Base-by-base conservation (phyloP, 1,140 invertebrate genomes). In the Brachystomella parvula region DNA sequence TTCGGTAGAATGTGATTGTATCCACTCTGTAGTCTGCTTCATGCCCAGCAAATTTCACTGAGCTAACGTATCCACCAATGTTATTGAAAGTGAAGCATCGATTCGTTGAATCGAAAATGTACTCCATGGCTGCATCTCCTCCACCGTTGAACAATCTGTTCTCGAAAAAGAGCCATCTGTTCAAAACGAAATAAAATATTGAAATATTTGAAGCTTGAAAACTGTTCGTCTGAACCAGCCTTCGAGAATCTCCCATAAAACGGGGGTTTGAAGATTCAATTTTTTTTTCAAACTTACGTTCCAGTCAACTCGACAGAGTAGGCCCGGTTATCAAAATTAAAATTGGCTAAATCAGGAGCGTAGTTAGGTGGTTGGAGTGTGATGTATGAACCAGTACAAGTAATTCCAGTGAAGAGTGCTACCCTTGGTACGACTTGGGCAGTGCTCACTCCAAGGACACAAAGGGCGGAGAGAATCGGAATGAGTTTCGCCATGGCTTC, bases 91-190 rank as follows among this genome's bases (percentile, higher is more conserved):
- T 61, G 0, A 62, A 47, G 28, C 67, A 73, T 47, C 49, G 63
- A 28, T 71, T 67, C 19, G 64, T 53, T 1, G 58, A 47, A 21
- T 68, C 63, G 39, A 71, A 65, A 32, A 67, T 60, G 35, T 69
- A 75, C 31, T 74, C 70, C 47, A 66, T 67, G 1, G 49, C 63
- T 15, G 47, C 60, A 29, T 61, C 21, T 1, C 28, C 15, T 15
- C 28, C 31, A 0, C 3, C 6, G 57, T 74, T 74, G 68, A 60
- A 75, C 21, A 70, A 30, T 12, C n/a, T 2, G 19, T 69, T 29
- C 17, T 74, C 67, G 65, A 74, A 75, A 49, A 71, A 74, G 1
- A 74, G 30, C 74, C 73, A 74, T 61, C 74, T 75, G 66, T n/a
- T 63, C 21, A 35, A 64, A 28, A 53, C 47, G 59, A 29, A 24